phyloP scores from a whole-genome alignment of 2,888 invertebrate genomes.

The Arctia plantaginis region DNA sequence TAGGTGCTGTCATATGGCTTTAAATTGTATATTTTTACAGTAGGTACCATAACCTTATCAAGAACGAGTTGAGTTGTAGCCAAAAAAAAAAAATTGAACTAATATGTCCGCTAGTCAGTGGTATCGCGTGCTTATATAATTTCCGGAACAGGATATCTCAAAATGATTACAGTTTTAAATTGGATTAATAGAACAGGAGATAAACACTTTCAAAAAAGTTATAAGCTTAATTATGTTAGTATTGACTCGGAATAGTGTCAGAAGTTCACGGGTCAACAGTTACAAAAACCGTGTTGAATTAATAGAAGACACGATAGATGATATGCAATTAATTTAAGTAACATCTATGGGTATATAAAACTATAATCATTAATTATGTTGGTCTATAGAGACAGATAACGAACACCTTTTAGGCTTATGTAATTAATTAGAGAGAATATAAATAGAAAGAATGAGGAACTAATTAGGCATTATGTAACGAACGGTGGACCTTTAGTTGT shows the following conservation, averaged over 20 bases:
- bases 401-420: conserved; percentile 29
- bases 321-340: conserved; percentile 18
- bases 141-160: background rate
- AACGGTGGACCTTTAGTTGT: conserved; percentile 20
- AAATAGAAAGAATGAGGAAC: conserved; percentile 28
- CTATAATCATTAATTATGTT: conserved; percentile 25
- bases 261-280: conserved; percentile 7
- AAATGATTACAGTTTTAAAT: background rate
- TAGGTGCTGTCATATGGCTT: no score
- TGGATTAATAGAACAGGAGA: background rate
- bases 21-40: no score
- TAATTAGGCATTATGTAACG: conserved; percentile 39
- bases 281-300: conserved; percentile 8
- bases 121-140: background rate
- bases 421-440: conserved; percentile 22
- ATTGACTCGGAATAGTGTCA: background rate
- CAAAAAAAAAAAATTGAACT: no score
- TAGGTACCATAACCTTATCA: no score
- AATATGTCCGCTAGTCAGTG: no score
- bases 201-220: background rate
- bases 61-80: no score
- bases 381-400: conserved; percentile 25
- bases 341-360: conserved; percentile 13
- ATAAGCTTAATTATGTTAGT: background rate
- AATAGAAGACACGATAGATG: conserved; percentile 1